phyloP scores from a whole-genome alignment of 2,113 vertebrate species.

The Aplodontia rufa region DNA sequence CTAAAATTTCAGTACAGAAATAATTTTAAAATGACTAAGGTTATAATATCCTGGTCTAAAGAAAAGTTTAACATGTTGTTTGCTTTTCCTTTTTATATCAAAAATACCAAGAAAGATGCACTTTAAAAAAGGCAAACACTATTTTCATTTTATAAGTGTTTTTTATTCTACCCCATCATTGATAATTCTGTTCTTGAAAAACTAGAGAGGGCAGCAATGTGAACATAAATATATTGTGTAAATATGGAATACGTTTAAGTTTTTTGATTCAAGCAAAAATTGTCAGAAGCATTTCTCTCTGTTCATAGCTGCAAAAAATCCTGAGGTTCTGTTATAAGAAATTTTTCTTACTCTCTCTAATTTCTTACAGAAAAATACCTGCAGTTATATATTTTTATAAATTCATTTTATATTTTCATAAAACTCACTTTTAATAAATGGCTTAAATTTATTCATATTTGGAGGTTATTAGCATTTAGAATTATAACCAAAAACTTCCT shows the following conservation, averaged over 20 bases:
- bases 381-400: background rate
- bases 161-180: background rate
- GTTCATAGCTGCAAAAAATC: background rate
- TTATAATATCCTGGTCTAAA: background rate
- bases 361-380: background rate
- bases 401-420: background rate
- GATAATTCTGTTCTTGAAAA: background rate
- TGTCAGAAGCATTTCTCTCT: background rate
- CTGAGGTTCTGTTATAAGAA: background rate
- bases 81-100: background rate
- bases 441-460: background rate
- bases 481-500: background rate
- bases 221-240: background rate
- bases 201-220: background rate
- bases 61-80: background rate
- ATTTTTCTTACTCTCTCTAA: background rate
- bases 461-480: background rate
- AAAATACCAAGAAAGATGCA: background rate
- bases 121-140: background rate
- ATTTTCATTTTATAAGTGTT: conserved; percentile 15
- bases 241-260: background rate
- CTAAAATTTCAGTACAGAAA: conserved; percentile 1
- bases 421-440: background rate
- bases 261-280: conserved; percentile 1
- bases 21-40: background rate